Evolutionary conservation across 2,888 invertebrate species (phyloP), one percentile per base, ranked within the genome.

Genomic region (Amphimallon solstitiale): DNA sequence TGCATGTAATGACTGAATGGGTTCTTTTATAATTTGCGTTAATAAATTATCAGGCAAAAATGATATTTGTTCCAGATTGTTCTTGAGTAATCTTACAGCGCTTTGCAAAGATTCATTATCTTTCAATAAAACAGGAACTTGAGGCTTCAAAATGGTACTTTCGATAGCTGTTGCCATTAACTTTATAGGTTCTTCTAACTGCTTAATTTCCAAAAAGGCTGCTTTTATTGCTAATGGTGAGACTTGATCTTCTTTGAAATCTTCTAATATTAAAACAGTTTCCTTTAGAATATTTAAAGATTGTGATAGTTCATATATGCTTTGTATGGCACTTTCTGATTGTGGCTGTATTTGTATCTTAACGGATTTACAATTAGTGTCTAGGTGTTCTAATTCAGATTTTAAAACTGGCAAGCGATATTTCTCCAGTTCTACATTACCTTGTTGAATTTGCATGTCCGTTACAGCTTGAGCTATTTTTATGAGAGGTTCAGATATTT

Each of bases 181-280:
- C 17, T 59, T 59, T 59, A 59, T 14, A 2, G 56, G 56, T 15
- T 59, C 29, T 23, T 43, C 56, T 14, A 59, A 34, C 14, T 43
- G 23, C 5, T 21, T 38, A 4, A 54, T 54, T 12, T 14, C 0
- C n/a, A 23, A 19, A 14, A 54, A n/a, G 0, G 54, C 40, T 7
- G 4, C 12, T 21, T 54, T 40, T 1, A 54, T 6, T 12, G 40
- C 4, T 1, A 23, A 15, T 0, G 12, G 40, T 0, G 54, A 23
- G 1, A 38, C 54, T 54, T 54, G 38, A 4, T 40, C 40, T 12
- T 54, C 40, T 15, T 19, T 12, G 5, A 54, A 21, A 1, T 54
- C 54, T 7, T 54, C 54, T 19, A 54, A 23, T 12, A 54, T 5
- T 2, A 12, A 38, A 40, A 54, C 38, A 1, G 38, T 54, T 23